Evolutionary conservation across 2,888 invertebrate genomes (phyloP).

Genomic region (Lithophane socia): DNA sequence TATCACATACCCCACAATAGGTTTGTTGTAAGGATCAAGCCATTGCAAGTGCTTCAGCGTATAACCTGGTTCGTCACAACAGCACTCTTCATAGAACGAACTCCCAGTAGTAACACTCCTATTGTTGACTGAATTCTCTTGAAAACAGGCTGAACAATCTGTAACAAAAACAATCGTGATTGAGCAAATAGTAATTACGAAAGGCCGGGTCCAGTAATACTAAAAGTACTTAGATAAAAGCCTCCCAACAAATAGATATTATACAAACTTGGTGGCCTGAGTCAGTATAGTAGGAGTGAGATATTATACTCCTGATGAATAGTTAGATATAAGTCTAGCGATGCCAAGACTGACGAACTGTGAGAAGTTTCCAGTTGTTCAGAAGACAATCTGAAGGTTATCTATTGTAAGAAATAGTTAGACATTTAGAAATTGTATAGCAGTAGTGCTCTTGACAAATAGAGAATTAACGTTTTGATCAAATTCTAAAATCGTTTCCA

Average conservation of each 20-base stretch:
- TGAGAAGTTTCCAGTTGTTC: neutral
- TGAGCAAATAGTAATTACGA: neutral
- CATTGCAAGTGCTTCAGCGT: slow-evolving; percentile 73
- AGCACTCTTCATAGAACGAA: slow-evolving; percentile 79
- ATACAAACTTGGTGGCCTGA: neutral
- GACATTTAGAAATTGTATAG: neutral
- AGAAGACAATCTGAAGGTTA: neutral
- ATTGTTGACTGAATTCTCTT: slow-evolving; percentile 64
- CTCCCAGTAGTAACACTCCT: slow-evolving; percentile 72
- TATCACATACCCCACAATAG: slow-evolving; percentile 79
- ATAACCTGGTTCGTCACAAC: slow-evolving; percentile 73
- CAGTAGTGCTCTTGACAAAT: neutral
- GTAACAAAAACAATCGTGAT: slow-evolving; percentile 64
- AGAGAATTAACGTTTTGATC: neutral
- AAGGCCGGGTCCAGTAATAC: neutral
- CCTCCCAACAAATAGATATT: neutral
- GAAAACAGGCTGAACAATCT: slow-evolving; percentile 79
- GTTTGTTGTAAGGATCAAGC: slow-evolving; percentile 74
- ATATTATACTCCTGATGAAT: neutral
- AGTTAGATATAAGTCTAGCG: neutral
- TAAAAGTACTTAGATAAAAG: neutral
- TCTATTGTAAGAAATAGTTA: neutral
- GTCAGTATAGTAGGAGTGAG: neutral
- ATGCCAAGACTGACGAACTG: neutral
- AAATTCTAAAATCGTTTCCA: neutral